Percentiles rank a stretch among this genome's conserved stretches.
These are phyloP conservation scores for Cacatua alba DNA, from an alignment of 2,113 vertebrate species.

Conservation along the genomic window DNA sequence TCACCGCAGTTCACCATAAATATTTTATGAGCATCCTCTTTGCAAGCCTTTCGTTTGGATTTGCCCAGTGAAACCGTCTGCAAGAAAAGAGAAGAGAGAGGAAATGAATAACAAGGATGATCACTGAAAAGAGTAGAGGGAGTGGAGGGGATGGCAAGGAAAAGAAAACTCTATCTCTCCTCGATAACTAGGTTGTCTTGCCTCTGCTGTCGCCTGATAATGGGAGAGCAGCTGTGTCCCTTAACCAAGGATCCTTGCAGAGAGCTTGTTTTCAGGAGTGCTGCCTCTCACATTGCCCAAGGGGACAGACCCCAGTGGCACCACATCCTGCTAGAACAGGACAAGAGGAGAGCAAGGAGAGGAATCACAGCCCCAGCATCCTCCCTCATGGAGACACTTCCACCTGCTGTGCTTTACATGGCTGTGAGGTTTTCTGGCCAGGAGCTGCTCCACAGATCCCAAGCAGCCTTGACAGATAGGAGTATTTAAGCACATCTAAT, in stretches of 20 bases:
- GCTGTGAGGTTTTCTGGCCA: neutral
- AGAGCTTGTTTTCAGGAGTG: neutral
- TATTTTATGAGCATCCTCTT: constrained; percentile 70
- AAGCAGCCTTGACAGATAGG: neutral
- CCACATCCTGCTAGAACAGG: accelerated
- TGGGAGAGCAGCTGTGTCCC: neutral
- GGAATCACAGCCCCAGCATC: neutral
- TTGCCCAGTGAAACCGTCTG: constrained; percentile 1
- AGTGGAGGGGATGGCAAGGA: neutral
- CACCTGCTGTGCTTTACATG: neutral
- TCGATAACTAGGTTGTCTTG: neutral
- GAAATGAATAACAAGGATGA: constrained; percentile 11
- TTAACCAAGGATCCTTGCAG: neutral
- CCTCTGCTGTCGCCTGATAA: neutral
- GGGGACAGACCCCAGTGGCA: neutral
- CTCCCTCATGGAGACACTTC: accelerated
- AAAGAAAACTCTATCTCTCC: neutral
- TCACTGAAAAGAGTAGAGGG: neutral
- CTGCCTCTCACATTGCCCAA: neutral
- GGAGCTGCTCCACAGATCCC: neutral
- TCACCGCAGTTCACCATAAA: constrained; percentile 45
- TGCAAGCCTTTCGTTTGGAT: constrained; percentile 40
- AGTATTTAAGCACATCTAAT: neutral
- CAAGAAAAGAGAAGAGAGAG: neutral
- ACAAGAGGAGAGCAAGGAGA: neutral